Evolutionary conservation across 2,797 vertebrate genomes (phyloP).

Genomic region (Crax fasciolata): DNA sequence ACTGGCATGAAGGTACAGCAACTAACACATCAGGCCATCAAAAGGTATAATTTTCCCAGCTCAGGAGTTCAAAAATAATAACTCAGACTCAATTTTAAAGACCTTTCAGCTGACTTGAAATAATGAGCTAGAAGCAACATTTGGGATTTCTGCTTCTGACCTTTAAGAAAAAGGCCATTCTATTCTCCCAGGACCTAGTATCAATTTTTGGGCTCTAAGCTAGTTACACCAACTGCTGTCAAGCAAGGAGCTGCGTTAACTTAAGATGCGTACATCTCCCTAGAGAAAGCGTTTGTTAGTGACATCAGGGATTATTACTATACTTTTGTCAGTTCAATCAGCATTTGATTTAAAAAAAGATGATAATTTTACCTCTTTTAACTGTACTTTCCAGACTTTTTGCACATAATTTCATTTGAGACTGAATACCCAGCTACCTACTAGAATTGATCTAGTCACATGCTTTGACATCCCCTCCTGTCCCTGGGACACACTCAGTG

Average conservation of each 20-base stretch:
- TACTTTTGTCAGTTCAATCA: background rate
- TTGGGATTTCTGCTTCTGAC: background rate
- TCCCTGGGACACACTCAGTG: background rate
- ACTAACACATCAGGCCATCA: rapidly evolving
- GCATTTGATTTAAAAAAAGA: background rate
- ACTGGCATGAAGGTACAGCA: background rate
- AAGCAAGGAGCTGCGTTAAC: background rate
- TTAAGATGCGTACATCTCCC: background rate
- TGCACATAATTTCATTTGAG: background rate
- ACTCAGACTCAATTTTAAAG: background rate
- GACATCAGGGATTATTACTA: background rate
- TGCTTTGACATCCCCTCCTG: background rate
- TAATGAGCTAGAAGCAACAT: background rate
- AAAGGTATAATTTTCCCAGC: background rate
- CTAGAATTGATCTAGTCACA: background rate
- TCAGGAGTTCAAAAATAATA: background rate
- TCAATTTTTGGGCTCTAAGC: background rate
- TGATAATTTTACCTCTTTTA: rapidly evolving
- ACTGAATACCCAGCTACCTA: background rate
- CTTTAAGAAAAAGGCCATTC: background rate
- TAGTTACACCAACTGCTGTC: background rate
- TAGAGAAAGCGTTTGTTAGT: background rate
- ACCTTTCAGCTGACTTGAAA: background rate
- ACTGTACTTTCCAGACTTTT: background rate
- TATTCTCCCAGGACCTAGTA: background rate